phyloP scores from a whole-genome alignment of 2,797 vertebrate genomes.

The Hyperoplus immaculatus region DNA sequence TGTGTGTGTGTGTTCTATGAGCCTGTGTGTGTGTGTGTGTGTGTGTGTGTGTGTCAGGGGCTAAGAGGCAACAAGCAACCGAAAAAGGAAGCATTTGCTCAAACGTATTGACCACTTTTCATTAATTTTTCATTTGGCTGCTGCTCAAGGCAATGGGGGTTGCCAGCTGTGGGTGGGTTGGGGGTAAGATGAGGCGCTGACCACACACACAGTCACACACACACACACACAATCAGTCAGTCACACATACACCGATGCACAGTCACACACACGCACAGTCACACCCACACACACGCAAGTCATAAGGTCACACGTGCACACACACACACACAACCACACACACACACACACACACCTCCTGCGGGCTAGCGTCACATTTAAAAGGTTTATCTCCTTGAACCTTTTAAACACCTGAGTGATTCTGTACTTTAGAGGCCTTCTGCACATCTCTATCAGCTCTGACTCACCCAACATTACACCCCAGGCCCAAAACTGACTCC shows the following conservation, averaged over 20 bases:
- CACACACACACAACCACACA: too few species aligned
- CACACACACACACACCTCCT: neutral
- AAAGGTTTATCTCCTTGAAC: constrained; percentile 73
- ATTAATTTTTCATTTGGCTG: constrained; percentile 76
- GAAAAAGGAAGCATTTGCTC: constrained; percentile 72
- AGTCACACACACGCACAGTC: too few species aligned
- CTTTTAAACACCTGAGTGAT: constrained; percentile 74
- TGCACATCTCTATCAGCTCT: constrained; percentile 44
- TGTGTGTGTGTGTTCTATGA: too few species aligned
- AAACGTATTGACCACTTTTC: constrained; percentile 74
- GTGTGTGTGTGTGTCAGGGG: too few species aligned
- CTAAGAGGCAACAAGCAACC: constrained; percentile 26
- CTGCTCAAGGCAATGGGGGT: constrained; percentile 68
- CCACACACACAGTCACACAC: constrained; percentile 49
- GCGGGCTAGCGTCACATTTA: constrained; percentile 48
- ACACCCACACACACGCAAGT: too few species aligned
- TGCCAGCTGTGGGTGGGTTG: constrained; percentile 56
- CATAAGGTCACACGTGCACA: too few species aligned
- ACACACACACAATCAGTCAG: neutral
- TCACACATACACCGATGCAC: too few species aligned
- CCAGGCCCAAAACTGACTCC: constrained; percentile 56
- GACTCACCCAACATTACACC: constrained; percentile 66
- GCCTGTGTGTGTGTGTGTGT: too few species aligned
- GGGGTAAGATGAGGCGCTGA: constrained; percentile 58
- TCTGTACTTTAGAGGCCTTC: constrained; percentile 59